phyloP scores from a whole-genome alignment of 2,888 invertebrate species.

The Hemistola chrysoprasaria region DNA sequence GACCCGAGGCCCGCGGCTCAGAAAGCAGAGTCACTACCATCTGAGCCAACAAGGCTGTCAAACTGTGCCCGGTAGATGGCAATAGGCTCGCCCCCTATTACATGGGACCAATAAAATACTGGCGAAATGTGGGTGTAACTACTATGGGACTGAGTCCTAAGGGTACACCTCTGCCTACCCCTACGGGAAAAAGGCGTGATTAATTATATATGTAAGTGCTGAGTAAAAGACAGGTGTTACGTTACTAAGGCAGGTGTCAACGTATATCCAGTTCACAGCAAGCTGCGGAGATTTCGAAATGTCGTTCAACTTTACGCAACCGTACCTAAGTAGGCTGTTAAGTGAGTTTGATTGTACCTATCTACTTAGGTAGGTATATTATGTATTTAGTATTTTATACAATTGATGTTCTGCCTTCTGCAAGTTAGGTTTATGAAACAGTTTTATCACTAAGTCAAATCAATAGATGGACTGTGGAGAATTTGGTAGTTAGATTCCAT shows the following conservation, averaged over 20 bases:
- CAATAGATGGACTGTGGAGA: slow-evolving; percentile 5
- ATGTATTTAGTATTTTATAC: too few relatives aligned
- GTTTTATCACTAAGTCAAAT: slow-evolving; percentile 12
- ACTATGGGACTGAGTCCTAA: too few relatives aligned
- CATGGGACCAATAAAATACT: too few relatives aligned
- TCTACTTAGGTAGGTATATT: neutral
- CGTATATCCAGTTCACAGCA: slow-evolving; percentile 11
- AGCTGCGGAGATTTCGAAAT: slow-evolving; percentile 15
- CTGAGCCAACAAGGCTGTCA: too few relatives aligned
- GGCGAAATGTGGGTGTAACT: too few relatives aligned
- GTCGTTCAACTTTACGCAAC: slow-evolving; percentile 22
- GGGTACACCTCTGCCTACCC: too few relatives aligned
- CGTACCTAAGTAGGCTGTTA: slow-evolving; percentile 5
- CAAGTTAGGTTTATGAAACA: neutral
- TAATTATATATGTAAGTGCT: too few relatives aligned
- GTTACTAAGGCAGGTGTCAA: slow-evolving; percentile 12
- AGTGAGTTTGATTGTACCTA: neutral
- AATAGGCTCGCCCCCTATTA: too few relatives aligned
- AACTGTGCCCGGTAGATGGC: too few relatives aligned
- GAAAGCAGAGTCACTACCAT: too few relatives aligned
- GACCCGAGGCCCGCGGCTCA: too few relatives aligned
- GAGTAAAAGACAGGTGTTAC: slow-evolving; percentile 1
- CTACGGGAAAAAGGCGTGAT: too few relatives aligned
- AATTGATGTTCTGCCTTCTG: neutral
- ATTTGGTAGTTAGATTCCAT: slow-evolving; percentile 1